A percentile compares a stretch with the other conserved stretches of the same genome.
These are phyloP conservation scores for Vombatus ursinus DNA, from an alignment of 2,113 vertebrate genomes.

Conservation along the genomic window DNA sequence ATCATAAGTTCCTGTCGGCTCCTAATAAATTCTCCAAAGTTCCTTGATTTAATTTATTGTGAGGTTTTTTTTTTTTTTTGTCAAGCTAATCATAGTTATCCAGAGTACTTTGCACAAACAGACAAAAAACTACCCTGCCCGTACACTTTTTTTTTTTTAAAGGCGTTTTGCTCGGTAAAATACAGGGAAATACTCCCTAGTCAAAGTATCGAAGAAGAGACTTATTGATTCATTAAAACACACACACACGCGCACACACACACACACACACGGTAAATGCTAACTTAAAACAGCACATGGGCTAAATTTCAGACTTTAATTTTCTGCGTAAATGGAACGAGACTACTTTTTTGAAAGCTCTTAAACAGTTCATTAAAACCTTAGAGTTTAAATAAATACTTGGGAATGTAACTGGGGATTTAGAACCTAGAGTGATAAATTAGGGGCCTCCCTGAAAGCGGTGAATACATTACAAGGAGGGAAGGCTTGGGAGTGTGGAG, in stretches of 20 bases:
- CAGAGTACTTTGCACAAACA: background rate
- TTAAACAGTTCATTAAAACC: constrained; percentile 5
- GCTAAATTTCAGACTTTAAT: background rate
- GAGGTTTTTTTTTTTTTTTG: background rate
- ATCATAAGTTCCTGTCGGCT: background rate
- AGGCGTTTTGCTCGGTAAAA: constrained; percentile 20
- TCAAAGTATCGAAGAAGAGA: background rate
- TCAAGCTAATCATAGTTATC: background rate
- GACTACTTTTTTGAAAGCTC: background rate
- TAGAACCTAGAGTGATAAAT: background rate
- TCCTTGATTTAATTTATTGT: background rate
- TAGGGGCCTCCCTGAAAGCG: background rate
- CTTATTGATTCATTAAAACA: background rate
- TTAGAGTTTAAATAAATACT: constrained; percentile 7
- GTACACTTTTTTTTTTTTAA: background rate
- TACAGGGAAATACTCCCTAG: background rate
- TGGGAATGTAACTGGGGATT: background rate
- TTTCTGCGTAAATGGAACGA: background rate
- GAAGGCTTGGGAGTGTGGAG: background rate
- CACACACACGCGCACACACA: too few relatives aligned
- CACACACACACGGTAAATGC: background rate
- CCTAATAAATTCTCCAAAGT: background rate
- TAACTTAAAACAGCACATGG: background rate
- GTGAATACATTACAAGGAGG: background rate
- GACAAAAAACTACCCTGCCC: background rate